A percentile compares a stretch with the other conserved stretches of the same genome.
Evolutionary conservation across 2,113 vertebrate species (phyloP).

Genomic region (Upupa epops): DNA sequence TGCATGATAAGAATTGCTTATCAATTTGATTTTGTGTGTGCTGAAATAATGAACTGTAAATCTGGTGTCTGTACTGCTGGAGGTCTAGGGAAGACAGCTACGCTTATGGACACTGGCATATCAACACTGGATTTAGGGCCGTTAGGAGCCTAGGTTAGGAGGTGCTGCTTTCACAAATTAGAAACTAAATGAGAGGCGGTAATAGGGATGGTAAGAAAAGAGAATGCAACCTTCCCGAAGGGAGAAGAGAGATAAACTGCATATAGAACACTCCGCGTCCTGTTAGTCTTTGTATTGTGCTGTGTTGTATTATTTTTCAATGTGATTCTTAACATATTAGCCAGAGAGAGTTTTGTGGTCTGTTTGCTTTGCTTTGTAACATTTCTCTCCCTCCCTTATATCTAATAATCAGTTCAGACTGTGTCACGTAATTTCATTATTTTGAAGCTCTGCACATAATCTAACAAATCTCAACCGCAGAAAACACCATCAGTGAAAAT

Average conservation of each 20-base stretch:
- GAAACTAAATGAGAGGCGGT: background rate
- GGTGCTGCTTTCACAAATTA: background rate
- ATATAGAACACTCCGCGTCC: background rate
- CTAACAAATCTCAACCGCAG: background rate
- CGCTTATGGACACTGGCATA: background rate
- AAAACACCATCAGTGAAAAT: background rate
- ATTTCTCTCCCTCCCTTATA: background rate
- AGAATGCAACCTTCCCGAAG: background rate
- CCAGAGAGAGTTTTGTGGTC: background rate
- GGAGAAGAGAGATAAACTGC: background rate
- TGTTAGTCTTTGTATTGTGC: background rate
- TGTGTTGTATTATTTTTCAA: background rate
- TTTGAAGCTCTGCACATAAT: background rate
- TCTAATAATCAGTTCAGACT: background rate
- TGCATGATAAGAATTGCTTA: accelerated
- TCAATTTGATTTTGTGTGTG: background rate
- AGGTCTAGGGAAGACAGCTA: background rate
- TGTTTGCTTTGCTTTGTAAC: background rate
- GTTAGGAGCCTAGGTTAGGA: background rate
- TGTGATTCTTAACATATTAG: background rate
- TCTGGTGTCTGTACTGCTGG: background rate
- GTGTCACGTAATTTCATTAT: background rate
- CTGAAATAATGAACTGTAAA: background rate
- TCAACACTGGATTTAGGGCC: background rate
- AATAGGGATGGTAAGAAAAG: background rate